These are phyloP conservation scores for Lytechinus variegatus DNA, from an alignment of 35 echinoderm and acorn worm species.

Conservation along the genomic window DNA sequence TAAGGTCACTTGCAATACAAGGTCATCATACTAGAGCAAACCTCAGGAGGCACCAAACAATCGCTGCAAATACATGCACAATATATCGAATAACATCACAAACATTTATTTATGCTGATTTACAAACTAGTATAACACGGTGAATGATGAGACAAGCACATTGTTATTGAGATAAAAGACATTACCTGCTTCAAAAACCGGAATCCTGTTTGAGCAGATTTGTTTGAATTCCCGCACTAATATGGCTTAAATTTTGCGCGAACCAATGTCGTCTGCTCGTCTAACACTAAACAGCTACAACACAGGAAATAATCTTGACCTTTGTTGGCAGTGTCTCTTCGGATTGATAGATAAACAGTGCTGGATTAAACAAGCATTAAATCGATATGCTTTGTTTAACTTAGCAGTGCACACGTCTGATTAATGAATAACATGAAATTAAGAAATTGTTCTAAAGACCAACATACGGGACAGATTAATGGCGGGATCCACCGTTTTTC, in stretches of 20 bases:
- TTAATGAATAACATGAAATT: no score
- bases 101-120: not conserved
- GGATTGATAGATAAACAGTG: not conserved
- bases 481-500: no score
- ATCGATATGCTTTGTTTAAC: not conserved
- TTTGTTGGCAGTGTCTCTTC: not conserved
- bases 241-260: not conserved
- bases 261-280: not conserved
- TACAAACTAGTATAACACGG: no score
- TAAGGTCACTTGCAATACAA: not conserved
- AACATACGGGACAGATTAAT: no score
- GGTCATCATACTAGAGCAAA: not conserved
- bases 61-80: not conserved
- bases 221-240: not conserved
- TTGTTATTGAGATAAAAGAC: not conserved
- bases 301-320: not conserved
- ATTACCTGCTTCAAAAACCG: not conserved
- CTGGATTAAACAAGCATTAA: not conserved
- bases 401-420: not conserved
- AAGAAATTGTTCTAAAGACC: no score
- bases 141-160: no score
- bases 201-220: not conserved
- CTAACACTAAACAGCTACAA: not conserved
- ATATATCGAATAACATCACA: not conserved
- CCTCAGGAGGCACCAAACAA: not conserved